Percentiles rank a stretch among this genome's conserved stretches.
Conservation (phyloP, 2,888 invertebrate species). For the Epinotia demarniana region DNA sequence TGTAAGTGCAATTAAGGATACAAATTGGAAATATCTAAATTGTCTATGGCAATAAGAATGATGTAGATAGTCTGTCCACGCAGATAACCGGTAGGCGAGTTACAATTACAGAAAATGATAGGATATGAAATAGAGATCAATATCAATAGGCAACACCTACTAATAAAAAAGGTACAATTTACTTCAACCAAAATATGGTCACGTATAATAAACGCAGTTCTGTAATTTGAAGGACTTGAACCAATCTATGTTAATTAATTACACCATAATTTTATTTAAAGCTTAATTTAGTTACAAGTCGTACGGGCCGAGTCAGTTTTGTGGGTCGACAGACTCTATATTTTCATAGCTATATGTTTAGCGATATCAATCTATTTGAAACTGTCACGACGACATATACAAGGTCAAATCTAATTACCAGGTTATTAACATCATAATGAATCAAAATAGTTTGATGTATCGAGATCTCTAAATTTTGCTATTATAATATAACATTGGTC, state of each 20-base stretch:
- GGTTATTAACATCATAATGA: conserved; percentile 32
- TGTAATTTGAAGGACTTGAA: not conserved
- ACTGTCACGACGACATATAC: not conserved
- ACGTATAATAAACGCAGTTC: not conserved
- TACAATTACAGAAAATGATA: not conserved
- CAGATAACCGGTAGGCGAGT: conserved; percentile 12
- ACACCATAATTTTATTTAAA: not conserved
- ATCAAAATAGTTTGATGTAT: conserved; percentile 44
- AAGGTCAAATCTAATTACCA: conserved; percentile 39
- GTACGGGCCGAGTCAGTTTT: conserved; percentile 1
- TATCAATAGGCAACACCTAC: not conserved
- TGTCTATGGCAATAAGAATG: conserved; percentile 11
- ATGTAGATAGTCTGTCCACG: conserved; percentile 11
- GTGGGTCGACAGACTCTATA: conserved; percentile 14
- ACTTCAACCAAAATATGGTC: not conserved
- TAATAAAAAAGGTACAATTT: not conserved
- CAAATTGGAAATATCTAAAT: conserved; percentile 5
- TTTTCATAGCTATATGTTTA: not conserved
- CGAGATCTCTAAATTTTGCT: conserved; percentile 48
- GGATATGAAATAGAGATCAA: not conserved
- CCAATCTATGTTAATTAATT: not conserved
- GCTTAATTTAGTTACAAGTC: not conserved
- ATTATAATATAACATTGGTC: conserved; percentile 42
- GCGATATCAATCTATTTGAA: not conserved
- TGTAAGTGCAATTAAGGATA: conserved; percentile 26